Evolutionary conservation across 2,888 invertebrate genomes (phyloP), one percentile per base, ranked within the genome.

Genomic region (Ophion ellenae): DNA sequence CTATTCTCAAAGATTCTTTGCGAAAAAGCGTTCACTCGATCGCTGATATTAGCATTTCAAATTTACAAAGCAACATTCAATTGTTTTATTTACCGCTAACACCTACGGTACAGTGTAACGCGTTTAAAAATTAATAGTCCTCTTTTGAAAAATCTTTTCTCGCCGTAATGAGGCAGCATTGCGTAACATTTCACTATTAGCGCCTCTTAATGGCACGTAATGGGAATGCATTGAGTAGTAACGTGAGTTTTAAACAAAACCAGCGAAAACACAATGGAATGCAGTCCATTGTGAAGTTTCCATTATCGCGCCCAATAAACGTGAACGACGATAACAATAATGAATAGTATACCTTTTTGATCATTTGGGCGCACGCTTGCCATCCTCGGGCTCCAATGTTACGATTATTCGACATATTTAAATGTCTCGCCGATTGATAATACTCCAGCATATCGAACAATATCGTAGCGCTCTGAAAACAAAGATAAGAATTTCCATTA

Each of bases 371-470:
- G 88, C 97, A 97, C 0, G 97, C 96, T 92, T 97, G 97, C 98
- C 98, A 98, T 11, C 98, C 98, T 64, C 97, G 95, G 69, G 96
- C 95, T 80, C 97, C 97, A 93, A 98, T 97, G 89, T 95, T 95
- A 83, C 96, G 95, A 93, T 98, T 98, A 75, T 96, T 96, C 53
- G 97, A 96, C 87, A 98, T 96, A 92, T 97, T 97, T 86, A 98
- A 94, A 88, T 96, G 95, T 87, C 94, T 94, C 0, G 96, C 95
- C 67, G 98, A 97, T 93, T 98, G 98, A 94, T 98, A 98, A 94
- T 97, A 98, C 93, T 98, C 98, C 87, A 98, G 95, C 97, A 98
- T 98, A 93, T 98, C 98, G 93, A 98, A 98, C 78, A 98, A 93
- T 66, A 97, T 97, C 90, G 97, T 97, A 64, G 97, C 95, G 88